Evolutionary conservation across 1,140 invertebrate genomes (phyloP), one percentile per base, ranked within the genome.

Genomic region (Drosophila burlai): DNA sequence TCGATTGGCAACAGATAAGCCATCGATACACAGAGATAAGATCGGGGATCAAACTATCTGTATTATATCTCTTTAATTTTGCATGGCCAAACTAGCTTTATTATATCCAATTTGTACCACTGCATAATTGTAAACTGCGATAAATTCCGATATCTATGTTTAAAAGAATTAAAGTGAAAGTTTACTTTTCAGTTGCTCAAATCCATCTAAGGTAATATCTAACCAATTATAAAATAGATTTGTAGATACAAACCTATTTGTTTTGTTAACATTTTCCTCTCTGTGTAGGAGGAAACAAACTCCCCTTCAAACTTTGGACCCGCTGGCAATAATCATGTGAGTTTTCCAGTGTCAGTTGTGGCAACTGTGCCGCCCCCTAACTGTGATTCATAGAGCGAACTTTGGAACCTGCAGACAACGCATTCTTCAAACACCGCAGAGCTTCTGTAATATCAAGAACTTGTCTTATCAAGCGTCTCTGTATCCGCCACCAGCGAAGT

Each of bases 1-100:
- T 47, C n/a, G 71, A 61, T 73, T 59, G 54, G 7, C 21, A n/a
- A 2, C n/a, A 50, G 69, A 73, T 73, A 73, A 73, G 67, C 45
- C 49, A 10, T 29, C 8, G 46, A 29, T 46, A 36, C 6, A 31
- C 46, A 24, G 38, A 10, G 38, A 57, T 40, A 40, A 24, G 21
- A 10, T 38, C 18, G 10, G 36, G 36, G 54, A 57, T 29, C 26
- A 29, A 29, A 29, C 26, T 29, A 29, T 29, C 26, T 29, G 6
- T 5, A 29, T 29, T 29, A 29, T 40, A 38, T 36, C 18, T 36
- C 2, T 15, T 4, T 0, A 18, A 34, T 50, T n/a, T 10, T 26
- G 2, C 2, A 50, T 29, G n/a, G 2, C 8, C 8, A 29, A 26
- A 49, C n/a, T n/a, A 16, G 18, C 3, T 13, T 7, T 46, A 46